Base-by-base conservation (phyloP, 1,140 invertebrate species). In the Carcinoscorpius rotundicauda region DNA sequence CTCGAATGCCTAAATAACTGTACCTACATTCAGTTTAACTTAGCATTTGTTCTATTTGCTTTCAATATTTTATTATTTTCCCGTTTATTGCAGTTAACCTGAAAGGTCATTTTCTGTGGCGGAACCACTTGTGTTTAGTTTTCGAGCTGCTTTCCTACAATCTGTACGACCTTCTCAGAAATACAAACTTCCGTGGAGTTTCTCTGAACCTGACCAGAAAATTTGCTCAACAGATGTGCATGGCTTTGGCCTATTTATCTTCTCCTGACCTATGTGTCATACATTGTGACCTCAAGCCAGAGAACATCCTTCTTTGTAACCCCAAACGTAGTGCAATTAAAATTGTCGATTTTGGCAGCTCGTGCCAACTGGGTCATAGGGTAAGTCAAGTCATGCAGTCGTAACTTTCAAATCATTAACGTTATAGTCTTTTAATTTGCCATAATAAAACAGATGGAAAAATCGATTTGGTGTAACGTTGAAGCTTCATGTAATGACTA, bases 141-240 rank as follows among this genome's bases (percentile, higher is more conserved):
- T 99, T 99, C 82, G 97, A 99, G 82, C 84, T 99, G 75, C 83
- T 99, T 65, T 99, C 97, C 71, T 99, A 99, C 84, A 99, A 99
- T 80, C 83, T 99, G 71, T 99, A 99, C 80, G 97, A 99, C 81
- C 83, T 99, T 77, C 84, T 99, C 76, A 86, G 95, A 75, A 99
- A 99, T 84, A 99, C 97, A 69, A 98, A 97, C 82, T 99, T 99
- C 82, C 87, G 95, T 71, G 97, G 97, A 66, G 97, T 99, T 51
- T 98, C 96, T 72, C 84, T 99, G 71, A 99, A 99, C 82, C 83
- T 99, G 76, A 99, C 97, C 75, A 85, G 97, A 75, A 99, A 99
- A 82, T 99, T 99, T 83, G 97, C 96, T 74, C 95, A 99, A 82
- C 91, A 96, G 83, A 83, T 99, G 73, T 97, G 95, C 81, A 97